Base-by-base conservation (phyloP, 2,888 invertebrate genomes). In the Drosophila testacea region DNA sequence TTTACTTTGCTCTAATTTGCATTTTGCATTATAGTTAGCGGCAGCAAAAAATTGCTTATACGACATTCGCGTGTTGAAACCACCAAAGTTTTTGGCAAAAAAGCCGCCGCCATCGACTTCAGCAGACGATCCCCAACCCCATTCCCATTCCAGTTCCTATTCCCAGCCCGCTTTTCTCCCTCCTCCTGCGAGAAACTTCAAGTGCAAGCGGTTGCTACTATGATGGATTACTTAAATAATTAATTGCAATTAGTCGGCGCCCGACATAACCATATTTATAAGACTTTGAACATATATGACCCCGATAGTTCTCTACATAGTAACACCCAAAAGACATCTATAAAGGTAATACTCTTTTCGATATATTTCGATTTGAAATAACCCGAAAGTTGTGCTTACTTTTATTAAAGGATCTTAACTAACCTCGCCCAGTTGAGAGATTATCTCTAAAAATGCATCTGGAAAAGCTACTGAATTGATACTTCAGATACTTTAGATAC, bases 201-300 rank as follows among this genome's bases (percentile, higher is more conserved):
- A 64, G 61, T 69, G 81, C 72, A 61, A 52, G 59, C 69, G 67
- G 67, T 48, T 62, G 61, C 67, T 54, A 44, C 63, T 75, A 72
- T 85, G 85, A 88, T 85, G 88, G 88, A 85, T 85, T 85, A 81
- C 83, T 72, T 81, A 67, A 79, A 81, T 83, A 83, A 85, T 81
- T 83, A 83, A 88, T 85, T 83, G 88, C 86, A 85, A 85, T 85
- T 83, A 85, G 75, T 42, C 57, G 70, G 65, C 69, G 69, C 69
- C 79, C 72, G 69, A 70, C 71, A 70, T 69, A 69, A 36, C 55
- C 60, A 57, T 50, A 72, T 68, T 65, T 56, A 68, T 56, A 60
- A 65, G 54, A 38, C 51, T 46, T 54, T 22, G n/a, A 44, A 36
- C 60, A 36, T 62, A 50, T 50, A 28, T 55, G 42, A 51, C 62